A percentile compares a stretch with the other conserved stretches of the same genome.
These are phyloP conservation scores for Odontomachus brunneus DNA, from an alignment of 1,140 invertebrate genomes.

Conservation along the genomic window DNA sequence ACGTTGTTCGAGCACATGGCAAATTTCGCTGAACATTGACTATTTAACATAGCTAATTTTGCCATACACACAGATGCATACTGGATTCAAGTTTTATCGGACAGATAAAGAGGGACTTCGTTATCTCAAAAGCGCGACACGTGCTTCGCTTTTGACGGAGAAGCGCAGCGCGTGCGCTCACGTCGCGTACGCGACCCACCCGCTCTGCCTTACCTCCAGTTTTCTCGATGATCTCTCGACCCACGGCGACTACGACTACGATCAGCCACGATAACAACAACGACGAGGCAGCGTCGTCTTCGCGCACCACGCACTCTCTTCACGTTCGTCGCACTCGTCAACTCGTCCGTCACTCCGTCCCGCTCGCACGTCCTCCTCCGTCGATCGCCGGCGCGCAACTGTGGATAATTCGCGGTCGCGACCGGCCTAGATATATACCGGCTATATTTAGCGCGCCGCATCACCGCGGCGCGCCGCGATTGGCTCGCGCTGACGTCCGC, in stretches of 20 bases:
- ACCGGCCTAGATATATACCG: constrained; percentile 82
- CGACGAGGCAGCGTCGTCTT: not conserved
- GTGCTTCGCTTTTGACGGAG: constrained; percentile 34
- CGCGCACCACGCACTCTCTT: constrained; percentile 29
- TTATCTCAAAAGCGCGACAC: constrained; percentile 2
- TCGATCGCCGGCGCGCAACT: constrained; percentile 83
- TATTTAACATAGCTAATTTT: too few species aligned
- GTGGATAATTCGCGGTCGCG: constrained; percentile 78
- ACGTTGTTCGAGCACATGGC: too few species aligned
- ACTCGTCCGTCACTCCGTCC: constrained; percentile 25
- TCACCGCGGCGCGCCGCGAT: constrained; percentile 68
- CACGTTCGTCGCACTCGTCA: constrained; percentile 40
- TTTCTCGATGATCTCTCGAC: constrained; percentile 35
- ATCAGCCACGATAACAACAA: too few species aligned
- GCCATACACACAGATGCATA: too few species aligned
- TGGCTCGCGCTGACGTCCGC: constrained; percentile 71
- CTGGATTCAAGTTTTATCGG: too few species aligned
- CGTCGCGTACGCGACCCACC: too few species aligned
- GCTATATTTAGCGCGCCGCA: constrained; percentile 81
- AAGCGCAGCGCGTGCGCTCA: not conserved
- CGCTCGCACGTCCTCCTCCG: constrained; percentile 54
- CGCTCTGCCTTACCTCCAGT: constrained; percentile 25
- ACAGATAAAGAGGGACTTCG: too few species aligned
- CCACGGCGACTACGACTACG: too few species aligned
- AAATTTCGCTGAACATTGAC: too few species aligned